Conservation (phyloP, 2,797 vertebrate genomes). For the Callimico goeldii region DNA sequence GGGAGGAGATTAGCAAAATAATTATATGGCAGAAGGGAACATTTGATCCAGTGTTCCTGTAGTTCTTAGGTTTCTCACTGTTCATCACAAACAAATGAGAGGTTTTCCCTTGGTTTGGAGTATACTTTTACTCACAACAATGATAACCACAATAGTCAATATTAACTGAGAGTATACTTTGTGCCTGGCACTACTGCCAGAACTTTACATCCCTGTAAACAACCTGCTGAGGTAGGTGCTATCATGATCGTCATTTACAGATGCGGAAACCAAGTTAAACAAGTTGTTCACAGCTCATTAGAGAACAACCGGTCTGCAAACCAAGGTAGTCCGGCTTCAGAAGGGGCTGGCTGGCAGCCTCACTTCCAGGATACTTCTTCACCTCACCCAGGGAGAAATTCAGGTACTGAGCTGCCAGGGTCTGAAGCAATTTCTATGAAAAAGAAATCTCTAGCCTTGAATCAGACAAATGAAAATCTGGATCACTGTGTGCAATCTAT, state of each 20-base stretch:
- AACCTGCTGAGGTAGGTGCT: not conserved
- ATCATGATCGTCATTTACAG: not conserved
- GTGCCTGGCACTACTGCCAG: not conserved
- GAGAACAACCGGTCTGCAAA: not conserved
- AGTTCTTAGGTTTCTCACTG: not conserved
- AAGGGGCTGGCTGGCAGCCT: not conserved
- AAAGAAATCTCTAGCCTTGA: not conserved
- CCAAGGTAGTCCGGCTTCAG: not conserved
- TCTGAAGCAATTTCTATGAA: not conserved
- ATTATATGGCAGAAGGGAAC: not conserved
- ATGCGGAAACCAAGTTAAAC: not conserved
- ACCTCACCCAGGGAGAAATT: not conserved
- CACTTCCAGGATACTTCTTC: not conserved
- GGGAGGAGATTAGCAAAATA: not conserved
- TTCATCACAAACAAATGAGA: not conserved
- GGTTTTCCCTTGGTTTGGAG: not conserved
- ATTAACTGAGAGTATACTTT: not conserved
- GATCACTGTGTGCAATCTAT: not conserved
- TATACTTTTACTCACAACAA: not conserved
- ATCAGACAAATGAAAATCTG: conserved; percentile 5
- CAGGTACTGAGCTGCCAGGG: not conserved
- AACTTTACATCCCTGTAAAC: not conserved
- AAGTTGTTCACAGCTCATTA: not conserved
- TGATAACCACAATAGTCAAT: not conserved
- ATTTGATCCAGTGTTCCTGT: not conserved